Evolutionary conservation across 1,140 invertebrate species (phyloP).

Genomic region (Bombus haemorrhoidalis): DNA sequence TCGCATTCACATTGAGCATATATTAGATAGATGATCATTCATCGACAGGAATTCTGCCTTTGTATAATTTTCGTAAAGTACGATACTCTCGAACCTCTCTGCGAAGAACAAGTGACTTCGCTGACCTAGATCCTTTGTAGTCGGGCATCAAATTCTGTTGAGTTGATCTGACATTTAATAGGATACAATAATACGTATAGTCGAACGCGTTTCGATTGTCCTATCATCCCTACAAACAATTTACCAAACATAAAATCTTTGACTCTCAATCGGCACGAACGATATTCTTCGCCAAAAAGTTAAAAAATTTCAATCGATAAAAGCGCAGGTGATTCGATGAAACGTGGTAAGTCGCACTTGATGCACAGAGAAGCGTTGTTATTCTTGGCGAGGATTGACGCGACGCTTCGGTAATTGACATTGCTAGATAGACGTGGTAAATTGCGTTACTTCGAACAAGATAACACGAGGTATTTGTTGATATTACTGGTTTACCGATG

Average conservation of each 20-base stretch:
- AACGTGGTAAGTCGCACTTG: background rate
- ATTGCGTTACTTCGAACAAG: background rate
- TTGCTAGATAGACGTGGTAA: background rate
- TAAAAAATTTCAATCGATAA: too few relatives aligned
- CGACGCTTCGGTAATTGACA: background rate
- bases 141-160: background rate
- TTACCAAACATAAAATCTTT: too few relatives aligned
- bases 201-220: background rate
- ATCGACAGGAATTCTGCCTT: background rate
- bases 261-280: too few relatives aligned
- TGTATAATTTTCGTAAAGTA: background rate
- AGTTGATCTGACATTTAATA: background rate
- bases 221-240: background rate
- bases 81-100: background rate
- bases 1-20: background rate
- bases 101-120: background rate
- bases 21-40: slow-evolving; percentile 6
- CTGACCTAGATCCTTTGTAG: background rate
- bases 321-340: slow-evolving; percentile 10
- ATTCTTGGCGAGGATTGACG: slow-evolving; percentile 3
- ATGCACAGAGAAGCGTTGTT: background rate
- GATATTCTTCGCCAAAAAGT: too few relatives aligned
- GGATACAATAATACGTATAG: background rate
- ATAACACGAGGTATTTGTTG: slow-evolving; percentile 23
- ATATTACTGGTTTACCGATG: background rate